phyloP scores from a whole-genome alignment of 1,140 invertebrate genomes.

The Neodiprion virginianus region DNA sequence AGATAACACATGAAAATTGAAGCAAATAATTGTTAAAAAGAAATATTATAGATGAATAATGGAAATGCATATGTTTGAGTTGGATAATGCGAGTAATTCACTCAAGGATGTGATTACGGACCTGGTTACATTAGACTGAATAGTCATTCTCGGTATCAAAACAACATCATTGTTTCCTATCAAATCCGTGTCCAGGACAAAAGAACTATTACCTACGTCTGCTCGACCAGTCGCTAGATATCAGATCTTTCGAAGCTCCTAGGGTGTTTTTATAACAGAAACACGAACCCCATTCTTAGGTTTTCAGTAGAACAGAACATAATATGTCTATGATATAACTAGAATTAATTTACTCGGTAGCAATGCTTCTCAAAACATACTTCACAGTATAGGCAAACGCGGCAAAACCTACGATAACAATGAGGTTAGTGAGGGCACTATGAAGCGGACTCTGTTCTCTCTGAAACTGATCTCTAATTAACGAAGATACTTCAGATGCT shows the following conservation, averaged over 20 bases:
- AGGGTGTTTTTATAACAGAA: background rate
- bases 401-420: conserved; percentile 83
- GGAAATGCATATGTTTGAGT: too few species aligned
- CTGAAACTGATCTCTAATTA: conserved; percentile 62
- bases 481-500: conserved; percentile 50
- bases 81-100: too few species aligned
- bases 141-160: too few species aligned
- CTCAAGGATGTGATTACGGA: too few species aligned
- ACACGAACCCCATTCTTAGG: too few species aligned
- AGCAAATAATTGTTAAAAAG: too few species aligned
- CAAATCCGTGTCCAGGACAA: too few species aligned
- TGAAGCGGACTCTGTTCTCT: conserved; percentile 74
- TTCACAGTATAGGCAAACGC: conserved; percentile 87
- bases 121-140: too few species aligned
- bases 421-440: conserved; percentile 78
- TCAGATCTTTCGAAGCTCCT: background rate
- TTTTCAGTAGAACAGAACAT: too few species aligned
- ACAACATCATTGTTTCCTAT: too few species aligned
- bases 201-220: background rate
- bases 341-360: conserved; percentile 43
- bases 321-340: background rate
- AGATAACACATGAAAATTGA: too few species aligned
- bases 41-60: too few species aligned
- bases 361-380: conserved; percentile 74
- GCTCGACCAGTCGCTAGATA: background rate